These are phyloP conservation scores for Muscina levida DNA, from an alignment of 2,888 invertebrate species.

Conservation along the genomic window DNA sequence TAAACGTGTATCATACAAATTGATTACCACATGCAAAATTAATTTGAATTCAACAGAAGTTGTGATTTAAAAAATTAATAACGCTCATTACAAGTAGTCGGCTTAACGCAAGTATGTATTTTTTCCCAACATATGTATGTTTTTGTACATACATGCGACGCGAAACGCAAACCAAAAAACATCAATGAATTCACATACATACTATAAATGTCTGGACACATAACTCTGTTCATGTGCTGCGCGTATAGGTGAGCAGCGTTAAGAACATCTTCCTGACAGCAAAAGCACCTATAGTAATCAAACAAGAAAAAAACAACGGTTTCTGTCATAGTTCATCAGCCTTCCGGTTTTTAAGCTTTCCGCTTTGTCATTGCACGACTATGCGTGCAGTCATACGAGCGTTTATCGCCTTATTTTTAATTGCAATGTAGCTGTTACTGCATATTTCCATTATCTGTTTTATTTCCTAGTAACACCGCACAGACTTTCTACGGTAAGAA, in stretches of 20 bases:
- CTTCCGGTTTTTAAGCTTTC: constrained; percentile 36
- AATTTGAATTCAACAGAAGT: constrained; percentile 67
- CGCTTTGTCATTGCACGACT: constrained; percentile 8
- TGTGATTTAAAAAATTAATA: constrained; percentile 68
- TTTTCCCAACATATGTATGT: background rate
- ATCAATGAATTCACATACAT: no score
- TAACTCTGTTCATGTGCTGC: no score
- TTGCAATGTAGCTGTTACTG: constrained; percentile 29
- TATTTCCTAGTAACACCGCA: constrained; percentile 27
- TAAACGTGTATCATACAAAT: constrained; percentile 52
- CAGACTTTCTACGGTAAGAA: background rate
- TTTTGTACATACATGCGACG: no score
- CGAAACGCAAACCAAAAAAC: no score
- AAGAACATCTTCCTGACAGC: constrained; percentile 34
- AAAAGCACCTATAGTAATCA: constrained; percentile 50
- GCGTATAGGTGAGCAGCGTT: no score
- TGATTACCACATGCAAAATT: constrained; percentile 68
- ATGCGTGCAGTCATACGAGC: constrained; percentile 1
- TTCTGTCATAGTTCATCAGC: constrained; percentile 50
- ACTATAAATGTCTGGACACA: background rate
- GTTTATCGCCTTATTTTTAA: constrained; percentile 32
- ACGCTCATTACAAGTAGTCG: constrained; percentile 59
- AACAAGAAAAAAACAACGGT: constrained; percentile 19
- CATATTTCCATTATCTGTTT: constrained; percentile 35
- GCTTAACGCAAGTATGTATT: constrained; percentile 14